Evolutionary conservation across 1,140 invertebrate genomes (phyloP), one percentile per base, ranked within the genome.

Genomic region (Aphidius gifuensis): DNA sequence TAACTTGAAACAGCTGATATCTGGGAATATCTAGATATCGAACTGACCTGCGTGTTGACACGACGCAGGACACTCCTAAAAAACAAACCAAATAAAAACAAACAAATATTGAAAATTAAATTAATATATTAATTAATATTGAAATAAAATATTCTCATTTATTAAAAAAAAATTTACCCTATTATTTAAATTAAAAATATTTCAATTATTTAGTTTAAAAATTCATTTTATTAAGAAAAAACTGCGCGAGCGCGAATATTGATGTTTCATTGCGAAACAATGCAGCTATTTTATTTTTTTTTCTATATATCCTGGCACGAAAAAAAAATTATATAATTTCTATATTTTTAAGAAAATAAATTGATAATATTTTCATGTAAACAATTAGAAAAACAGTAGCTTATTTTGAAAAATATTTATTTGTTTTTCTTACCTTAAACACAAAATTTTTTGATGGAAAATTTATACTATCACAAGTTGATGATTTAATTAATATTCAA

Each of bases 201-300:
- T 5, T 7, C 11, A 49, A 9, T 49, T 49, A 21, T 7, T 23
- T 9, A n/a, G 1, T 16, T n/a, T 3, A 49, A 49, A 49, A 49
- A 49, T 6, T 49, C 4, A 4, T 32, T 32, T 32, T 32, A 32
- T 32, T 32, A 32, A 32, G 23, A 32, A 32, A 32, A 32, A 32
- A 21, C 48, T 67, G 68, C 64, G 69, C 75, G 75, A 70, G 69
- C 69, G 70, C 74, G 71, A 65, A 66, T 74, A 74, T 74, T 70
- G 74, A 77, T 74, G 66, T 64, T 66, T 66, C 66, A 61, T 58
- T 62, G 54, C 50, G 49, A 32, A 64, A 60, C 48, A 59, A 46
- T 32, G 23, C 23, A 32, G 23, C 23, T 61, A 16, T 16, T 16
- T 16, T 16, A 16, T 49, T 61, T 47, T 42, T 21, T 39, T 49